Percentiles rank a stretch among this genome's conserved stretches.
phyloP scores from a whole-genome alignment of 2,797 vertebrate genomes.

The Oceanodroma leucorhoa region DNA sequence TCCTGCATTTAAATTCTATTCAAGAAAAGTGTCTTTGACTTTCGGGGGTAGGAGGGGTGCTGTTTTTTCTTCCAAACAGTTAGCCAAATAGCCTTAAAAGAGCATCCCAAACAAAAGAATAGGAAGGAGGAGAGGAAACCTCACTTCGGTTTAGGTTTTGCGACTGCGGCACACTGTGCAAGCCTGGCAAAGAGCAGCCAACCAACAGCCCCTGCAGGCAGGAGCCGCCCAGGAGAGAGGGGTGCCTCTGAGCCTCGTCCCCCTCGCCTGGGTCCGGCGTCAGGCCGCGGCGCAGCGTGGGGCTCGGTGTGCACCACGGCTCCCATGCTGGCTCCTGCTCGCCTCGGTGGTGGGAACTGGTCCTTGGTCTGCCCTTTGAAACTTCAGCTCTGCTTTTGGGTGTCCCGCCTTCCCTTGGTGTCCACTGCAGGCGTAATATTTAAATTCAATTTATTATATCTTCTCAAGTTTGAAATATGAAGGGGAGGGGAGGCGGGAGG shows the following conservation, averaged over 20 bases:
- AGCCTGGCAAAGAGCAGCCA: not conserved
- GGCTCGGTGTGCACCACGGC: not conserved
- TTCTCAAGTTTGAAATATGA: not conserved
- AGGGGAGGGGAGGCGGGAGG: not conserved
- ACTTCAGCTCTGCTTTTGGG: not conserved
- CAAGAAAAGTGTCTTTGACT: not conserved
- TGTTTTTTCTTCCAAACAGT: rapidly evolving
- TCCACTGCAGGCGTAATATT: not conserved
- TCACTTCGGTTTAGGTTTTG: not conserved
- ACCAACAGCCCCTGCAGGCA: not conserved
- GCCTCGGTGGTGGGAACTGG: not conserved
- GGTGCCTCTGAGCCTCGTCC: not conserved
- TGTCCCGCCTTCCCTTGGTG: not conserved
- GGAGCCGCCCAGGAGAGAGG: not conserved
- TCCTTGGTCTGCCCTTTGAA: not conserved
- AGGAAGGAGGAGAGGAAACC: not conserved
- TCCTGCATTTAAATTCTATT: not conserved
- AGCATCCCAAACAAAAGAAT: not conserved
- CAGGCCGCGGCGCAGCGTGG: rapidly evolving
- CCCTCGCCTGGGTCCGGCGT: rapidly evolving
- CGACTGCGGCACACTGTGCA: rapidly evolving
- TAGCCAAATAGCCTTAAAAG: not conserved
- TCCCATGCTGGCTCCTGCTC: not conserved
- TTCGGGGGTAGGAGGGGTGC: rapidly evolving
- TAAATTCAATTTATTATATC: not conserved